phyloP scores from a whole-genome alignment of 2,113 vertebrate genomes.

The Stictonetta naevosa region DNA sequence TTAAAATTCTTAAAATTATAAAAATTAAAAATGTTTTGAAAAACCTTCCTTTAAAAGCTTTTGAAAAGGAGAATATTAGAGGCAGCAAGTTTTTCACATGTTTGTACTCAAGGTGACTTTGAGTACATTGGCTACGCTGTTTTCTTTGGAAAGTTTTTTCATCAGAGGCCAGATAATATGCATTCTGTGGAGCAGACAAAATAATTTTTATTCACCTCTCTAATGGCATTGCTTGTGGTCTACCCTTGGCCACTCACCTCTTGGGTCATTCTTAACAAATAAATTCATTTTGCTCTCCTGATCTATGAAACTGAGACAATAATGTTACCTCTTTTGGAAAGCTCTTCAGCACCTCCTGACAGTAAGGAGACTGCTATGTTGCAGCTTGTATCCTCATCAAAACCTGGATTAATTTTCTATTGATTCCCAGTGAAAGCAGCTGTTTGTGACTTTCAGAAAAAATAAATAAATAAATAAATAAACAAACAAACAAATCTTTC shows the following conservation, averaged over 20 bases:
- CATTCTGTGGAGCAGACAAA: background rate
- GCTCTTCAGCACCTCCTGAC: background rate
- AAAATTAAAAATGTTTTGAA: background rate
- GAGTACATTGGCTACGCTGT: background rate
- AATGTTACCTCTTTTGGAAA: background rate
- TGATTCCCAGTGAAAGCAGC: background rate
- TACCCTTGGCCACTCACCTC: background rate
- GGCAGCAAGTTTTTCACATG: background rate
- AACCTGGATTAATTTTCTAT: background rate
- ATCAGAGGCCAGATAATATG: background rate
- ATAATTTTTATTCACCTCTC: background rate
- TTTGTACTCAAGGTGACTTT: background rate
- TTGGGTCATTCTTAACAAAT: background rate
- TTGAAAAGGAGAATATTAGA: background rate
- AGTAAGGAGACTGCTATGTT: background rate
- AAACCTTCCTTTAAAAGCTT: background rate
- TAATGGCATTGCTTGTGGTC: background rate
- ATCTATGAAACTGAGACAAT: background rate
- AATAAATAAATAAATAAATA: background rate
- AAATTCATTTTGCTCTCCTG: background rate
- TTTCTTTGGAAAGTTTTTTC: background rate
- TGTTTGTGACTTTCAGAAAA: background rate
- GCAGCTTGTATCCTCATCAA: background rate
- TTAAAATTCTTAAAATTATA: background rate
- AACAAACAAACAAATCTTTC: background rate